A percentile compares a stretch with the other conserved stretches of the same genome.
Conservation (phyloP, 2,797 vertebrate genomes). For the Spheniscus humboldti region DNA sequence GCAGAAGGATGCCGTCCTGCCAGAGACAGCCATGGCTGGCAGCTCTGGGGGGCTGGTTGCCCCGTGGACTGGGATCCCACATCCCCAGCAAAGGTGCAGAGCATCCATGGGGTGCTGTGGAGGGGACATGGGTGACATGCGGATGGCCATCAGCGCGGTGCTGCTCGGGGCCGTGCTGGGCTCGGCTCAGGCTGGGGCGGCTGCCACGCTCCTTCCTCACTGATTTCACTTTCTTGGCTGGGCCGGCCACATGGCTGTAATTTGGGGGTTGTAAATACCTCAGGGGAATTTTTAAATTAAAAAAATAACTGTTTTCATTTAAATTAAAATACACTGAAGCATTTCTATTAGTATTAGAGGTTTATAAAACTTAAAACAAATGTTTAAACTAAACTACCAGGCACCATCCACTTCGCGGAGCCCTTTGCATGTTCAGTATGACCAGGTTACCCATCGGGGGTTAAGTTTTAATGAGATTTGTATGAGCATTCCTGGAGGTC, state of each 20-base stretch:
- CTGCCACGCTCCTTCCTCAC: neutral
- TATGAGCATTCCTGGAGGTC: no score
- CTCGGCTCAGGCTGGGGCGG: neutral
- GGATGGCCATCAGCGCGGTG: accelerated
- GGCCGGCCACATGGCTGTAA: constrained; percentile 29
- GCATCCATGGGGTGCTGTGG: neutral
- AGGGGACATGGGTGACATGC: neutral
- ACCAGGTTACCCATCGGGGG: neutral
- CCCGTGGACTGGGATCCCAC: neutral
- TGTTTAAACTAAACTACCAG: neutral
- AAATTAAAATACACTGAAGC: constrained; percentile 18
- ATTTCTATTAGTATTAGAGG: constrained; percentile 15
- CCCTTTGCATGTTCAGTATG: accelerated
- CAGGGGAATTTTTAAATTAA: constrained; percentile 26
- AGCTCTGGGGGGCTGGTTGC: neutral
- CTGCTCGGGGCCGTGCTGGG: neutral
- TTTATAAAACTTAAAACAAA: constrained; percentile 34
- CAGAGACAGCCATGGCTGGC: neutral
- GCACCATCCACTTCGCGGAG: accelerated
- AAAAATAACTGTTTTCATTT: constrained; percentile 33
- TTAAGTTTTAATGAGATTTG: neutral
- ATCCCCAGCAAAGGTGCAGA: neutral
- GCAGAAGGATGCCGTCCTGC: neutral
- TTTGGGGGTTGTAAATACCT: constrained; percentile 47
- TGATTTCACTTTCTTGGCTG: neutral